Evolutionary conservation across 1,140 invertebrate genomes (phyloP), one percentile per base, ranked within the genome.

Genomic region (Helicoverpa armigera): DNA sequence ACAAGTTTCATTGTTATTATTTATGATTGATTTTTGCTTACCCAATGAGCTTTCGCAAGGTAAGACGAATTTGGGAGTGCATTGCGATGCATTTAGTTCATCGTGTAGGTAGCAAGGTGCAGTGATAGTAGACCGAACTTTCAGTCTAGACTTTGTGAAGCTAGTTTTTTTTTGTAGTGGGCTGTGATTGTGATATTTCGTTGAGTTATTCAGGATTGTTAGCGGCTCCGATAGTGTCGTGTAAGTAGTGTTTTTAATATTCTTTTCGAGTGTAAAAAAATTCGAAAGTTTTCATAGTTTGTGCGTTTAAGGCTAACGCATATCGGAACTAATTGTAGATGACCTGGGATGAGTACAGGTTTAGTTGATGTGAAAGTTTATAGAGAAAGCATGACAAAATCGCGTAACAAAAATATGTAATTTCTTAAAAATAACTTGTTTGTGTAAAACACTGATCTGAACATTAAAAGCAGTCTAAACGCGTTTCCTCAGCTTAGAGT

Each of bases 81-180:
- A 69, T 69, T 69, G 65, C 65, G 2, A 69, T 69, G 65, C 65
- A 69, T 69, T 11, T 50, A 69, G 16, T 69, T n/a, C 65, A 67
- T 10, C n/a, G 65, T 43, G 65, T 69, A 69, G 65, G 65, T 5
- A 50, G 65, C 65, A 69, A 69, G 65, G 65, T 69, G 65, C 65
- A 69, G 65, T 67, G 58, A 61, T 61, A 31, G 65, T 67, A 50
- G 65, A 12, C 35, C 35, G 12, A 43, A 67, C 65, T 50, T 65
- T 18, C 35, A 3, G 35, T 48, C n/a, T 67, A 18, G 65, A 23
- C n/a, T 58, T 61, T 61, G 14, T 31, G 23, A 61, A 61, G 5
- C 58, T 31, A 61, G 58, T 2, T 61, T 29, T 43, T 61, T 58
- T 58, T 58, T 23, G 23, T 11, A 29, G 23, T 31, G 58, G 58